phyloP scores from a whole-genome alignment of 2,113 vertebrate genomes.

The Talpa occidentalis region DNA sequence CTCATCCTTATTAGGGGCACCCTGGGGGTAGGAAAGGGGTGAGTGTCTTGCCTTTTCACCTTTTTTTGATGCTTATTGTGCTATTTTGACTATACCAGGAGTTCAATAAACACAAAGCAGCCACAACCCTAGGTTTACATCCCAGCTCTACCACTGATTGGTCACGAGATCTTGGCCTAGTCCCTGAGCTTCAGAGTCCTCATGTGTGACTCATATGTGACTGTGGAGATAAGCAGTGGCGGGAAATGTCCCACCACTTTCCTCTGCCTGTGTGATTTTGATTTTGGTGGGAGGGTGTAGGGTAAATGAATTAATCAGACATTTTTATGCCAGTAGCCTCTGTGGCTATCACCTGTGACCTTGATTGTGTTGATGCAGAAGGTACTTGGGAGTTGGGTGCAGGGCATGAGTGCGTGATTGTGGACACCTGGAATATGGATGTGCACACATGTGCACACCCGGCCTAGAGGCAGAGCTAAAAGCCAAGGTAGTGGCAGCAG shows the following conservation, averaged over 20 bases:
- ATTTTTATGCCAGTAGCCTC: too few relatives aligned
- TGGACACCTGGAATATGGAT: too few relatives aligned
- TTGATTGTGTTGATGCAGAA: too few relatives aligned
- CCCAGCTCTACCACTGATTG: background rate
- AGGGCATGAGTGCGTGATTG: too few relatives aligned
- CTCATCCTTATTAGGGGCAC: background rate
- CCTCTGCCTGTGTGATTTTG: background rate
- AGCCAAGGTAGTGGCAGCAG: too few relatives aligned
- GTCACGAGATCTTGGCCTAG: background rate
- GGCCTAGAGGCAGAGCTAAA: too few relatives aligned
- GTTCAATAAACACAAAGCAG: background rate
- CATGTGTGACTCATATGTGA: background rate
- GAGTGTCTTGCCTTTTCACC: background rate
- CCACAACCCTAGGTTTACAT: too few relatives aligned
- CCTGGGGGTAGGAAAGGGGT: background rate
- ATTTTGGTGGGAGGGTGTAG: too few relatives aligned
- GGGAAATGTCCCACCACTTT: background rate
- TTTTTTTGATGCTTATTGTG: background rate
- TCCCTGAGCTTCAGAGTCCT: background rate
- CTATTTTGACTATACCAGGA: accelerated
- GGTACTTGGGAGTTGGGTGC: too few relatives aligned
- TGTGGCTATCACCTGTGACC: too few relatives aligned
- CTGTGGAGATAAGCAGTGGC: background rate
- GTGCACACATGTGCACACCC: too few relatives aligned
- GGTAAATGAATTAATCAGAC: too few relatives aligned